These are phyloP conservation scores for Petrolisthes cinctipes DNA, from an alignment of 2,888 invertebrate genomes.

Conservation along the genomic window DNA sequence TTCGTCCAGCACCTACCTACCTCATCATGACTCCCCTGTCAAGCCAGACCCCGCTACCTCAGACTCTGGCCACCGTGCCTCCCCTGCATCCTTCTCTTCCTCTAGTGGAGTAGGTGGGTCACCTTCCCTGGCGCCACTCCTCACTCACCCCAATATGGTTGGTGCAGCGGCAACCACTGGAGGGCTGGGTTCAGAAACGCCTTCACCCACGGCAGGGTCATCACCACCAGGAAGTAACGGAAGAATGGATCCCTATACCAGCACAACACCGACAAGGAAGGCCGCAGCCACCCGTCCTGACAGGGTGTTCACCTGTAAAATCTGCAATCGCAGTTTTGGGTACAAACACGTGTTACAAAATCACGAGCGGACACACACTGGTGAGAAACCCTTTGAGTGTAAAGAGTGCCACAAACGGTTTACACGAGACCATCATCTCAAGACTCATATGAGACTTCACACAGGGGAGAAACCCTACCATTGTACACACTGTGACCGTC, in stretches of 20 bases:
- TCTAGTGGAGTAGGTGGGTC: constrained; percentile 49
- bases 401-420: constrained; percentile 92
- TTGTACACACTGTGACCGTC: constrained; percentile 90
- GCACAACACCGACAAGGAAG: constrained; percentile 49
- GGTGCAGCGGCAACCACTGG: constrained; percentile 41
- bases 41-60: constrained; percentile 43
- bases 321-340: constrained; percentile 89
- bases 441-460: constrained; percentile 92
- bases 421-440: constrained; percentile 91
- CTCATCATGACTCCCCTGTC: constrained; percentile 45
- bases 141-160: constrained; percentile 38
- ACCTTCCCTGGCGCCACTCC: constrained; percentile 41
- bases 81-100: constrained; percentile 50
- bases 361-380: constrained; percentile 93
- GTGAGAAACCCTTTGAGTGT: constrained; percentile 94
- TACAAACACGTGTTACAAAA: constrained; percentile 95
- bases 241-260: constrained; percentile 45
- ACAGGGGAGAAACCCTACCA: constrained; percentile 94
- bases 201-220: constrained; percentile 53
- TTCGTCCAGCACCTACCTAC: constrained; percentile 40
- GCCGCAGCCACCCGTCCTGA: constrained; percentile 71
- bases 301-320: constrained; percentile 88
- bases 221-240: constrained; percentile 60
- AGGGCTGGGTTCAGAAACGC: constrained; percentile 47
- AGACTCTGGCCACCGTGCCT: constrained; percentile 32